Conservation (phyloP, 2,888 invertebrate species). For the Sipunculus nudus region DNA sequence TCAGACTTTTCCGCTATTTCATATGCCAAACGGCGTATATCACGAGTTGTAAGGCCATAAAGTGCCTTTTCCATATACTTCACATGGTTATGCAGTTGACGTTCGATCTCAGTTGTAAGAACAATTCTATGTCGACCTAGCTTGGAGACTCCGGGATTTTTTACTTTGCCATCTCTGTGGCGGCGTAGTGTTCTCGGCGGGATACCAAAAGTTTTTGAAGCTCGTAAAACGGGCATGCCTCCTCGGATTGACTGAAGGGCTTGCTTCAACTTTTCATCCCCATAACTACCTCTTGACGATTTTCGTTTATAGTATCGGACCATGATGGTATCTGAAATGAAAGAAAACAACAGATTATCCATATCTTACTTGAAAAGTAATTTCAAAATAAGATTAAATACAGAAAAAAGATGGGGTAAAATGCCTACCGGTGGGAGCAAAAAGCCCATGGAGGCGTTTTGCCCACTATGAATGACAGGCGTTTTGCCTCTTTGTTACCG, state of each 20-base stretch:
- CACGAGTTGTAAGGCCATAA: conserved; percentile 20
- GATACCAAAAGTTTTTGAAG: neutral
- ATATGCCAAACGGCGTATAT: conserved; percentile 30
- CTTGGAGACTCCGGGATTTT: conserved; percentile 8
- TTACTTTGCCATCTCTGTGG: conserved; percentile 17
- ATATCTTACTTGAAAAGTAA: too few species aligned
- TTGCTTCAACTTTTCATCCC: neutral
- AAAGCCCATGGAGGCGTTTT: too few species aligned
- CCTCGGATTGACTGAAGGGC: neutral
- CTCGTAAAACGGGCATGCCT: neutral
- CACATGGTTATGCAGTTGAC: conserved; percentile 9
- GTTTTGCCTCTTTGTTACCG: too few species aligned
- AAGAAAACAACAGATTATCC: too few species aligned
- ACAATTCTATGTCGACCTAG: conserved; percentile 4
- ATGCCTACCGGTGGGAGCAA: too few species aligned
- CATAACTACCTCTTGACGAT: conserved; percentile 6
- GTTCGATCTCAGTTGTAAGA: conserved; percentile 5
- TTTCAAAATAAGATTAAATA: too few species aligned
- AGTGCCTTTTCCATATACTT: conserved; percentile 21
- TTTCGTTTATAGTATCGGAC: conserved; percentile 4
- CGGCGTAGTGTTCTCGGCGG: conserved; percentile 9
- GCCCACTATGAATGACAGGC: too few species aligned
- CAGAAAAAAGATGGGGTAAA: too few species aligned
- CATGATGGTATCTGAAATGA: too few species aligned
- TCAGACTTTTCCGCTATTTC: conserved; percentile 27